These are phyloP conservation scores for Torymus tubicola DNA, from an alignment of 2,888 invertebrate species.

Conservation along the genomic window DNA sequence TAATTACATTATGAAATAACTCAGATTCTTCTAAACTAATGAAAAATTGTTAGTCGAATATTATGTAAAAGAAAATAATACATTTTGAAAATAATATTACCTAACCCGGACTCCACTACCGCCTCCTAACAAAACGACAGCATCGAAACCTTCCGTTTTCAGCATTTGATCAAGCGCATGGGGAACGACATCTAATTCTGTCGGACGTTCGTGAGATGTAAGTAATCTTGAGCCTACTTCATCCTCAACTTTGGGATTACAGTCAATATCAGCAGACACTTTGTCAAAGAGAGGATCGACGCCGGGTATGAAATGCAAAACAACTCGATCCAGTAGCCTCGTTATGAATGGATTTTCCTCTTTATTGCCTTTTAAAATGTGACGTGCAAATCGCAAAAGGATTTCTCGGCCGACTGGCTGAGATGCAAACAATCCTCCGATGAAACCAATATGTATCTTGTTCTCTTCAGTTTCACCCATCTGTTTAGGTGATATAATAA, in stretches of 20 bases:
- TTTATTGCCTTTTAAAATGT: constrained; percentile 85
- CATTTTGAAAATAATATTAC: constrained; percentile 68
- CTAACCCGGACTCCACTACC: constrained; percentile 82
- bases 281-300: constrained; percentile 80
- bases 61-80: background rate
- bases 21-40: background rate
- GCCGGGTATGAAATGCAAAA: constrained; percentile 88
- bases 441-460: constrained; percentile 89
- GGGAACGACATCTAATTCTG: constrained; percentile 76
- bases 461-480: constrained; percentile 86
- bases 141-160: constrained; percentile 82
- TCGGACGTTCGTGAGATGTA: constrained; percentile 73
- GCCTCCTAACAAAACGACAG: constrained; percentile 85
- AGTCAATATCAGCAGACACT: constrained; percentile 72
- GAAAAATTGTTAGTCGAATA: constrained; percentile 4
- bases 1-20: background rate
- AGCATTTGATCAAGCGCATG: constrained; percentile 83
- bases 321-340: constrained; percentile 83
- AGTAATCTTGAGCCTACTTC: constrained; percentile 85
- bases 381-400: constrained; percentile 87
- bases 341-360: constrained; percentile 83
- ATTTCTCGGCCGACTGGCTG: constrained; percentile 92
- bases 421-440: constrained; percentile 89
- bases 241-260: constrained; percentile 76
- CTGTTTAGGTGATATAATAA: constrained; percentile 75